Percentiles rank a stretch among this genome's conserved stretches.
Evolutionary conservation across 1,140 invertebrate genomes (phyloP).

Genomic region (Anthonomus grandis): DNA sequence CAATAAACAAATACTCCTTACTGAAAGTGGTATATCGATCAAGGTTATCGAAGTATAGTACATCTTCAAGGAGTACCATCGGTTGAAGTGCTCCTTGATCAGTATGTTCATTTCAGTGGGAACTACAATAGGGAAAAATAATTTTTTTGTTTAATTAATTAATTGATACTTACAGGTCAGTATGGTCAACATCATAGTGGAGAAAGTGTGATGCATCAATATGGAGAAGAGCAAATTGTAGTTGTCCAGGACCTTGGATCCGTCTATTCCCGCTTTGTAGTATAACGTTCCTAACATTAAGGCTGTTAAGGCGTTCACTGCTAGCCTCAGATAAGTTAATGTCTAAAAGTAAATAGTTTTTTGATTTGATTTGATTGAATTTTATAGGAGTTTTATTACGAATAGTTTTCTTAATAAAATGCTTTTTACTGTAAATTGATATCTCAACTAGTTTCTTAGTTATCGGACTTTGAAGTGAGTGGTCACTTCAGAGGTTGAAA

Average conservation of each 20-base stretch:
- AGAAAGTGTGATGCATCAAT: slow-evolving; percentile 60
- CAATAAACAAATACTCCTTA: slow-evolving; percentile 52
- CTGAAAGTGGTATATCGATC: slow-evolving; percentile 73
- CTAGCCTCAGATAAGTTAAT: slow-evolving; percentile 78
- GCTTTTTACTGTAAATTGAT: too few relatives aligned
- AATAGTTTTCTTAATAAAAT: too few relatives aligned
- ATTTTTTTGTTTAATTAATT: slow-evolving; percentile 1
- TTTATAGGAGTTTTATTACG: too few relatives aligned
- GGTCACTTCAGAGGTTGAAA: too few relatives aligned
- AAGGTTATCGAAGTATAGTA: slow-evolving; percentile 87
- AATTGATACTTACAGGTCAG: slow-evolving; percentile 66
- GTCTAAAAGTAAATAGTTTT: slow-evolving; percentile 73
- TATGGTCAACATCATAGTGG: slow-evolving; percentile 75
- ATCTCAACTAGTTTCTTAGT: too few relatives aligned
- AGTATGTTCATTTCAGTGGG: slow-evolving; percentile 88
- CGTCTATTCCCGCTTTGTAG: slow-evolving; percentile 65
- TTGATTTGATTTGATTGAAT: too few relatives aligned
- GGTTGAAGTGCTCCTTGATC: slow-evolving; percentile 90
- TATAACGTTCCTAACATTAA: slow-evolving; percentile 72
- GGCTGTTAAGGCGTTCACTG: slow-evolving; percentile 68
- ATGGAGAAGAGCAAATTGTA: slow-evolving; percentile 80
- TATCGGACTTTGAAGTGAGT: too few relatives aligned
- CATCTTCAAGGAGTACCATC: slow-evolving; percentile 93
- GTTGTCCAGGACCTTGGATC: slow-evolving; percentile 71
- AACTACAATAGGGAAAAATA: slow-evolving; percentile 57